Conservation (phyloP, 2,113 vertebrate genomes). For the Actenoides lindsayi region DNA sequence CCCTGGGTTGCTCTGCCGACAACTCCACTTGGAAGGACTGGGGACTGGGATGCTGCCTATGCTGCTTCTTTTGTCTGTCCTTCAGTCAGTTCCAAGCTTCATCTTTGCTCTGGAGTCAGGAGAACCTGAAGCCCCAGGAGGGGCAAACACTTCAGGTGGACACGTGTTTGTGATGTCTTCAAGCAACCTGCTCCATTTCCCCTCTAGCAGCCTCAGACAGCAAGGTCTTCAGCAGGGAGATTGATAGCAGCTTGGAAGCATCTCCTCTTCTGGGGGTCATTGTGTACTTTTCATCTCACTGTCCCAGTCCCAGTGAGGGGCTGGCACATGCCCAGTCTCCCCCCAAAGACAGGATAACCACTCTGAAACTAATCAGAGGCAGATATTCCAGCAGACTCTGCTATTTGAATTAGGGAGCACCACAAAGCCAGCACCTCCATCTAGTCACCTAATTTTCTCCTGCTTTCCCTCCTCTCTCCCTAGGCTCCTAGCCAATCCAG, state of each 20-base stretch:
- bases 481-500: neutral
- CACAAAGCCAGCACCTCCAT: neutral
- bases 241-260: neutral
- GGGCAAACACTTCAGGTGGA: neutral
- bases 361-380: neutral
- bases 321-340: neutral
- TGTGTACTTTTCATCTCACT: neutral
- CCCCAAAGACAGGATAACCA: neutral
- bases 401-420: neutral
- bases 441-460: neutral
- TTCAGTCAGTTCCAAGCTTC: neutral
- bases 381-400: neutral
- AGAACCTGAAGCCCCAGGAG: neutral
- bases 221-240: neutral
- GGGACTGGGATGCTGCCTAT: neutral
- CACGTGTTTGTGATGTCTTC: neutral
- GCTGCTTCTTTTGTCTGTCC: neutral
- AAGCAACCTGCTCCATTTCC: neutral
- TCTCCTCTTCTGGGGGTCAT: neutral
- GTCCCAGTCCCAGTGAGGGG: neutral
- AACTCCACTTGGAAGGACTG: accelerated
- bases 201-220: neutral
- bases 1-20: accelerated
- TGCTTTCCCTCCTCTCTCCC: neutral
- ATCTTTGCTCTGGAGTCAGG: neutral